A percentile compares a stretch with the other conserved stretches of the same genome.
These are phyloP conservation scores for Lampris megalopsis DNA, from an alignment of 2,113 vertebrate genomes.

Conservation along the genomic window DNA sequence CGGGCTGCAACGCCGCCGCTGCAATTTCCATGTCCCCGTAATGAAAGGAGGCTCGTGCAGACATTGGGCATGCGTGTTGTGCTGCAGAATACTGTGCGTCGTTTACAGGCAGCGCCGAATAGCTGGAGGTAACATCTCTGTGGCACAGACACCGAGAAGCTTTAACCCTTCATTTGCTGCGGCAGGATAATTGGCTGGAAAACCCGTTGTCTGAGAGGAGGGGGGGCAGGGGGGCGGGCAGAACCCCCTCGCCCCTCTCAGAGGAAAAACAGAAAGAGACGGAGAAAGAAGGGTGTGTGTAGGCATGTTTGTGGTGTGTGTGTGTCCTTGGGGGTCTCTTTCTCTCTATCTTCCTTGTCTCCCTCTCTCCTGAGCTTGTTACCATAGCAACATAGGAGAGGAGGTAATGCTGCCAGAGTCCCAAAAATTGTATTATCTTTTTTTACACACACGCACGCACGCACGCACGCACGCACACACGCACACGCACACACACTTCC, in stretches of 20 bases:
- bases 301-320: no score
- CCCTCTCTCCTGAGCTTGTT: slow-evolving; percentile 29
- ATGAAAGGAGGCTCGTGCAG: not conserved
- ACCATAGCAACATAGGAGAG: slow-evolving; percentile 18
- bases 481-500: no score
- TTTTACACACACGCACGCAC: not conserved
- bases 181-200: slow-evolving; percentile 13
- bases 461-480: not conserved
- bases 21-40: not conserved
- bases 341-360: slow-evolving; percentile 13
- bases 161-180: not conserved
- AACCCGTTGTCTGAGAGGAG: slow-evolving; percentile 4
- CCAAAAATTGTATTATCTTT: slow-evolving; percentile 24
- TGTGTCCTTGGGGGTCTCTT: slow-evolving; percentile 1
- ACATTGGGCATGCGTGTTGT: not conserved
- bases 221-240: not conserved
- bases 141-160: not conserved
- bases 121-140: slow-evolving; percentile 3
- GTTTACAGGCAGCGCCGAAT: not conserved
- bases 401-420: slow-evolving; percentile 24
- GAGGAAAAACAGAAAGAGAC: not conserved
- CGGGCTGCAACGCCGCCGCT: no score
- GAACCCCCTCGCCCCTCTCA: no score
- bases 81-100: not conserved
- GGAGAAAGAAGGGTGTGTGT: not conserved